These are phyloP conservation scores for Limonius californicus DNA, from an alignment of 1,140 invertebrate genomes.

Conservation along the genomic window DNA sequence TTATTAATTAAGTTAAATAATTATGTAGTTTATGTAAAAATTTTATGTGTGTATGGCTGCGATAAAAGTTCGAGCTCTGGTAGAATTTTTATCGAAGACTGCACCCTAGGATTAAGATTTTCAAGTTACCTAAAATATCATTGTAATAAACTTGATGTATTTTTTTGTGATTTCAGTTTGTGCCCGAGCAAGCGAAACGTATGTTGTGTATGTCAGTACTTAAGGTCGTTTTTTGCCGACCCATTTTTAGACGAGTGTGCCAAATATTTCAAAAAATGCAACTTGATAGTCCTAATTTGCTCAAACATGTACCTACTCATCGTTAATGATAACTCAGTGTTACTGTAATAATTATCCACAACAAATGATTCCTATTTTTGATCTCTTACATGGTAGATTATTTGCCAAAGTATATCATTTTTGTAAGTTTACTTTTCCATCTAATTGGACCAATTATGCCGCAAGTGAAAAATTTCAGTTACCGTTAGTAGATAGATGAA, in stretches of 20 bases:
- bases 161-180: slow-evolving; percentile 4
- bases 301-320: too few relatives aligned
- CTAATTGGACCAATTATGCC: too few relatives aligned
- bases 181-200: background rate
- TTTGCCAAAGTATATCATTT: slow-evolving; percentile 20
- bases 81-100: slow-evolving; percentile 1
- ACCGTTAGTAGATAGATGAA: too few relatives aligned
- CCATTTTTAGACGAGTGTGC: too few relatives aligned
- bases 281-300: background rate
- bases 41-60: slow-evolving; percentile 20
- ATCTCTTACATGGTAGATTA: slow-evolving; percentile 18
- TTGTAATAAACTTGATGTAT: slow-evolving; percentile 9
- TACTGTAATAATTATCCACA: too few relatives aligned
- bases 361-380: slow-evolving; percentile 20
- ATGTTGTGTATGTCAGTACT: too few relatives aligned
- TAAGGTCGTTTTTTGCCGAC: too few relatives aligned
- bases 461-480: too few relatives aligned
- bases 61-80: slow-evolving; percentile 1
- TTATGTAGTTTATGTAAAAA: slow-evolving; percentile 34
- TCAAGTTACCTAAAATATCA: slow-evolving; percentile 18
- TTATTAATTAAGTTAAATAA: slow-evolving; percentile 25
- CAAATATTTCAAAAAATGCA: slow-evolving; percentile 9
- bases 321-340: too few relatives aligned
- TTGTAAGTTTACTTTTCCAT: background rate
- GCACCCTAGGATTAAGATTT: slow-evolving; percentile 8